Conservation (phyloP, 2,113 vertebrate genomes). For the Pseudopipra pipra region DNA sequence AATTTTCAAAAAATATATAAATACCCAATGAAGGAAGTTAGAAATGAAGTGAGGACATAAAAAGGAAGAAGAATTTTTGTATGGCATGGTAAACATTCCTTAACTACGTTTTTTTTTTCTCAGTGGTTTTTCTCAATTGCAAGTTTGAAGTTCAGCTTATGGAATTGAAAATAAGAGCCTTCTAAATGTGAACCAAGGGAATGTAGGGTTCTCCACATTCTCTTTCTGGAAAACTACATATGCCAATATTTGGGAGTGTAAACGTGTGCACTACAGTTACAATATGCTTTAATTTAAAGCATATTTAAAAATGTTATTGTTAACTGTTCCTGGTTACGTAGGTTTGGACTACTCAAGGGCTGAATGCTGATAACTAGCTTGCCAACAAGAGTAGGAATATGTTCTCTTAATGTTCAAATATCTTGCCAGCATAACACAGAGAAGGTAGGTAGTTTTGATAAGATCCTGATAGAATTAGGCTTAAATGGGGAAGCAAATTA, state of each 20-base stretch:
- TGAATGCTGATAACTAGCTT: neutral
- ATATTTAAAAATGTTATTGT: accelerated
- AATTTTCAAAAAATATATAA: neutral
- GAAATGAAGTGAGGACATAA: accelerated
- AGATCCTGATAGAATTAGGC: neutral
- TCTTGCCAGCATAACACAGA: neutral
- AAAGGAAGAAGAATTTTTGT: neutral
- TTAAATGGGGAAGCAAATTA: neutral
- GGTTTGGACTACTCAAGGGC: neutral
- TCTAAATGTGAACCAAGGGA: neutral
- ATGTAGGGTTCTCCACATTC: accelerated
- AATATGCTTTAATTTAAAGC: neutral
- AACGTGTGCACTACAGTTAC: neutral
- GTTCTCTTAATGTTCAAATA: neutral
- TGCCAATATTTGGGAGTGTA: neutral
- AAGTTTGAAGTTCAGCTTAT: neutral
- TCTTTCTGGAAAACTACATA: neutral
- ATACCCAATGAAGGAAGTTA: accelerated
- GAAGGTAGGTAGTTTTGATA: neutral
- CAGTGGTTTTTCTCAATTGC: neutral
- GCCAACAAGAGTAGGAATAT: too few relatives aligned
- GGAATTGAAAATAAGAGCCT: neutral
- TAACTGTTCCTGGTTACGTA: neutral
- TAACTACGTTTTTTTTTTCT: neutral
- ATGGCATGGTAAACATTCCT: neutral